These are phyloP conservation scores for Kryptopterus vitreolus DNA, from an alignment of 2,797 vertebrate genomes.

Conservation along the genomic window DNA sequence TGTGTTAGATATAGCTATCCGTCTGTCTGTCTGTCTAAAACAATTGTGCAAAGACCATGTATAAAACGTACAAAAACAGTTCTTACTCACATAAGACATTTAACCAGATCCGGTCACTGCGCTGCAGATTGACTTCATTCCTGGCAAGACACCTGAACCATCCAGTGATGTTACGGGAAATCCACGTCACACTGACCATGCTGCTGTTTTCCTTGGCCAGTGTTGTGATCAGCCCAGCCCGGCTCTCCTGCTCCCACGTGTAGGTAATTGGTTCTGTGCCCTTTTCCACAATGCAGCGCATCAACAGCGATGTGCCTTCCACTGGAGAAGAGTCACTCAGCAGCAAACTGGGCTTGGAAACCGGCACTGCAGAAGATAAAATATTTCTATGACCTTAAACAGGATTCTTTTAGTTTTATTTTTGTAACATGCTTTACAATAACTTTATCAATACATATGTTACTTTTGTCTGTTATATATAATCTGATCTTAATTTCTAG, in stretches of 20 bases:
- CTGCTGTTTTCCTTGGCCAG: conserved; percentile 62
- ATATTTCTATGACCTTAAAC: background rate
- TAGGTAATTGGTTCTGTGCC: conserved; percentile 82
- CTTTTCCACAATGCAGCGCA: conserved; percentile 78
- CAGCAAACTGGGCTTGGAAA: conserved; percentile 80
- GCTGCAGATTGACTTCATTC: conserved; percentile 80
- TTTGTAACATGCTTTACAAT: background rate
- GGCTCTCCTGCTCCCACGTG: conserved; percentile 75
- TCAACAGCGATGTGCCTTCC: conserved; percentile 73
- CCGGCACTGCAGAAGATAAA: conserved; percentile 72
- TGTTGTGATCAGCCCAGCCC: conserved; percentile 56
- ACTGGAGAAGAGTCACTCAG: conserved; percentile 72
- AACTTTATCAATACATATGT: no score
- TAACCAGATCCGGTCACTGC: conserved; percentile 72
- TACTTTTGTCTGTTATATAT: background rate
- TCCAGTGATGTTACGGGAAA: conserved; percentile 80
- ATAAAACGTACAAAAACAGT: background rate
- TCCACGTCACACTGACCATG: conserved; percentile 67
- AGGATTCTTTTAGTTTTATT: background rate
- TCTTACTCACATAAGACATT: conserved; percentile 81
- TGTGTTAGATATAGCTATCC: no score
- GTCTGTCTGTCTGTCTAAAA: background rate
- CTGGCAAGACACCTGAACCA: conserved; percentile 80
- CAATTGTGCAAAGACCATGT: background rate
- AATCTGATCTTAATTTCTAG: background rate